Evolutionary conservation across 37 sponge, comb jelly and placozoan species (phyloP).

Genomic region (Hormiphora californensis): DNA sequence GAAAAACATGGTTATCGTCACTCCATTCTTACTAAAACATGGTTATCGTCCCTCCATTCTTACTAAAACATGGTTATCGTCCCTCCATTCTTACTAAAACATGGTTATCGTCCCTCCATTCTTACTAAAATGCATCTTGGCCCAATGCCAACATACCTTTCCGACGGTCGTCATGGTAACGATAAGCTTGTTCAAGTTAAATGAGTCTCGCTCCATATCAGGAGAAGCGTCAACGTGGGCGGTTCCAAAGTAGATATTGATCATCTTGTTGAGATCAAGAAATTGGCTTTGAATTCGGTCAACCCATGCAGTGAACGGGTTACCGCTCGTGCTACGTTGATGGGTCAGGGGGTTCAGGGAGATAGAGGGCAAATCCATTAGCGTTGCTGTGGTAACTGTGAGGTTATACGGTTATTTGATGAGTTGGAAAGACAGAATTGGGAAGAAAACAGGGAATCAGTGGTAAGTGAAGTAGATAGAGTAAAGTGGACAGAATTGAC

Average conservation of each 20-base stretch:
- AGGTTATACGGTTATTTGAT: neutral
- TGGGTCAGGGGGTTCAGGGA: conserved; percentile 1
- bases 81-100: too few relatives aligned
- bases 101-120: too few relatives aligned
- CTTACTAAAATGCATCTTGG: too few relatives aligned
- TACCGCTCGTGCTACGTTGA: neutral
- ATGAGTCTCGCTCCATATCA: conserved; percentile 47
- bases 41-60: too few relatives aligned
- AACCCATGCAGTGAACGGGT: conserved; percentile 14
- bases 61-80: too few relatives aligned
- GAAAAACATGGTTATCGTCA: too few relatives aligned
- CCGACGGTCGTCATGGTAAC: neutral
- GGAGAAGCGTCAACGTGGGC: neutral
- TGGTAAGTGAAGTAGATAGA: neutral
- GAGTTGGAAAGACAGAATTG: neutral
- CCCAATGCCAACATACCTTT: too few relatives aligned
- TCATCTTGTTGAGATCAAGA: conserved; percentile 1
- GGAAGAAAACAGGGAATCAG: neutral
- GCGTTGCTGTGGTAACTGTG: conserved; percentile 8
- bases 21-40: too few relatives aligned
- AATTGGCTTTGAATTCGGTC: neutral
- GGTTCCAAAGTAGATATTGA: conserved; percentile 42
- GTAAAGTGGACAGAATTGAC: neutral
- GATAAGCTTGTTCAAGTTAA: conserved; percentile 48
- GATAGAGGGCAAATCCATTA: conserved; percentile 12